phyloP scores from a whole-genome alignment of 1,140 invertebrate species.

The Spodoptera frugiperda region DNA sequence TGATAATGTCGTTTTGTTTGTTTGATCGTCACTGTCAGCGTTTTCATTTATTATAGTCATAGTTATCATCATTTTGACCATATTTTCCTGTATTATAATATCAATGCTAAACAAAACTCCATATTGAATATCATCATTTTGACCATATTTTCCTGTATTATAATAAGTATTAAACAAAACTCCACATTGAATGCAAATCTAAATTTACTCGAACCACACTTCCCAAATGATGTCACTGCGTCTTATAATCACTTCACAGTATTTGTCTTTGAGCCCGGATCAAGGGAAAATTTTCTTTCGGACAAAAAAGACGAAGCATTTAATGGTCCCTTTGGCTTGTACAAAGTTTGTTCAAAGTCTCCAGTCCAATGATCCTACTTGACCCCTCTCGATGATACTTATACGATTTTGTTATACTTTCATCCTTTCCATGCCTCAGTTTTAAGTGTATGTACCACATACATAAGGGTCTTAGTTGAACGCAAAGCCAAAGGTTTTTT shows the following conservation, averaged over 20 bases:
- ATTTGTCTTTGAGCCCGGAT: neutral
- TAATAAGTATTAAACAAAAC: too few relatives aligned
- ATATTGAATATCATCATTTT: too few relatives aligned
- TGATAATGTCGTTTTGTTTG: neutral
- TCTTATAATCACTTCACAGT: neutral
- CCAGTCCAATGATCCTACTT: conserved; percentile 25
- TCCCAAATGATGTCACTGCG: too few relatives aligned
- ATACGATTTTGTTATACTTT: conserved; percentile 24
- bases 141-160: too few relatives aligned
- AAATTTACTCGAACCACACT: too few relatives aligned
- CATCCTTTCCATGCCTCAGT: neutral
- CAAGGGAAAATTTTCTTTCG: neutral
- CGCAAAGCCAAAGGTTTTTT: too few relatives aligned
- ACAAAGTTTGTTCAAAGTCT: conserved; percentile 26
- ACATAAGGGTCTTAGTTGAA: neutral
- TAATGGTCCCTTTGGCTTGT: neutral
- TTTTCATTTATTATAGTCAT: neutral
- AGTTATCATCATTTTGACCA: too few relatives aligned
- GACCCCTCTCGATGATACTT: conserved; percentile 22
- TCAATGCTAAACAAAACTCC: too few relatives aligned
- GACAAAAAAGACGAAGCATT: neutral
- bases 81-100: too few relatives aligned
- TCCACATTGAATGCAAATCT: too few relatives aligned
- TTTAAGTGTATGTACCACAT: neutral
- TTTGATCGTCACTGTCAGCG: neutral